Evolutionary conservation across 2,888 invertebrate species (phyloP).

Genomic region (Thymelicus lineola): DNA sequence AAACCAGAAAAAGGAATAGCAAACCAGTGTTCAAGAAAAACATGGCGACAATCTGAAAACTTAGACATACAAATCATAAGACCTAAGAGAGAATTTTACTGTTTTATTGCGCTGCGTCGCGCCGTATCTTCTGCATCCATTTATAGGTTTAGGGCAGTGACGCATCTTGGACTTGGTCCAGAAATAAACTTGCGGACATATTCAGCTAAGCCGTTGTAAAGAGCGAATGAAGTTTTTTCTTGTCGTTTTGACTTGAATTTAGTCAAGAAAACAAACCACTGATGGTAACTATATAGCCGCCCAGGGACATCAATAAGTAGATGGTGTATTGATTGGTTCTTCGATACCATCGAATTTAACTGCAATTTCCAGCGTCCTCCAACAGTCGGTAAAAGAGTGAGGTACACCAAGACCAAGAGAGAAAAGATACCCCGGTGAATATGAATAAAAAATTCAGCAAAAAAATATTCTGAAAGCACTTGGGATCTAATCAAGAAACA

Average conservation of each 20-base stretch:
- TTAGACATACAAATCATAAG: slow-evolving; percentile 47
- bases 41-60: slow-evolving; percentile 18
- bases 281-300: too few species aligned
- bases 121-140: slow-evolving; percentile 39
- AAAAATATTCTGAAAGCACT: too few species aligned
- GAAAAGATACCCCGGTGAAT: too few species aligned
- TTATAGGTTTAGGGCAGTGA: slow-evolving; percentile 31
- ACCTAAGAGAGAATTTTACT: slow-evolving; percentile 41
- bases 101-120: slow-evolving; percentile 47
- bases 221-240: neutral
- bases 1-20: neutral
- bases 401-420: too few species aligned
- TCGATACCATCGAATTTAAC: too few species aligned
- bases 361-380: too few species aligned
- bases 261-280: too few species aligned
- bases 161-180: slow-evolving; percentile 48
- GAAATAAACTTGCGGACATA: slow-evolving; percentile 45
- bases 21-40: slow-evolving; percentile 2
- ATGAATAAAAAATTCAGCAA: too few species aligned
- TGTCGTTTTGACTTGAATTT: neutral
- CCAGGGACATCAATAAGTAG: too few species aligned
- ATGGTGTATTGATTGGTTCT: too few species aligned
- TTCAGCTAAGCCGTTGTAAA: slow-evolving; percentile 52
- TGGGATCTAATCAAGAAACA: too few species aligned
- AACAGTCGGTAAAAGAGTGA: too few species aligned